Evolutionary conservation across 2,888 invertebrate genomes (phyloP), one percentile per base, ranked within the genome.

Genomic region (Bellardia bayeri): DNA sequence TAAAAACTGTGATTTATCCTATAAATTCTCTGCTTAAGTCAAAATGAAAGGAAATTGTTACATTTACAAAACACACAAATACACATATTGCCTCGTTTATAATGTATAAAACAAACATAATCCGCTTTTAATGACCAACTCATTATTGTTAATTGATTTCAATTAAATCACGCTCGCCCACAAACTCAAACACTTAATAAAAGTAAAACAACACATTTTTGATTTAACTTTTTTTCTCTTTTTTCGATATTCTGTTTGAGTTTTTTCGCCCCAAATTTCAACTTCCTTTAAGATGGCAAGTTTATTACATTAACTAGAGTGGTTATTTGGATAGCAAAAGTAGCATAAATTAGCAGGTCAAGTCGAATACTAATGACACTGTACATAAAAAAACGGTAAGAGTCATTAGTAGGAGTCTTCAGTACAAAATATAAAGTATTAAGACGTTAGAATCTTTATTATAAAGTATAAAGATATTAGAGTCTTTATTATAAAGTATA

Each of bases 61-160:
- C 7, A 45, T 45, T 45, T 11, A 40, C 9, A 61, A 23, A 37
- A 51, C 51, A 69, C 16, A 56, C 51, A 51, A 2, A 37, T 7
- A 51, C 14, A 56, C 40, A 63, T 8, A 33, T 49, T 80, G 42
- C 9, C 11, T 68, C 45, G 61, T 74, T 79, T 42, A 74, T 61
- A 49, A 66, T 42, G 3, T 7, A 68, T 42, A 56, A 69, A 79
- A 37, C 45, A 82, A 85, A 86, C 89, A 90, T 90, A 91, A 91
- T 91, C 90, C 90, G 86, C 88, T 88, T 91, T 92, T 93, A 93
- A 93, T 93, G 91, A 75, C 92, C 92, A 91, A 90, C 93, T 92
- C 93, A 92, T 93, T 93, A 93, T 90, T 90, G 92, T 92, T 93
- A 93, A 93, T 93, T 93, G 93, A 93, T 93, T 93, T 93, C 92